phyloP scores from a whole-genome alignment of 2,113 vertebrate genomes.

The Tyrannus savana region DNA sequence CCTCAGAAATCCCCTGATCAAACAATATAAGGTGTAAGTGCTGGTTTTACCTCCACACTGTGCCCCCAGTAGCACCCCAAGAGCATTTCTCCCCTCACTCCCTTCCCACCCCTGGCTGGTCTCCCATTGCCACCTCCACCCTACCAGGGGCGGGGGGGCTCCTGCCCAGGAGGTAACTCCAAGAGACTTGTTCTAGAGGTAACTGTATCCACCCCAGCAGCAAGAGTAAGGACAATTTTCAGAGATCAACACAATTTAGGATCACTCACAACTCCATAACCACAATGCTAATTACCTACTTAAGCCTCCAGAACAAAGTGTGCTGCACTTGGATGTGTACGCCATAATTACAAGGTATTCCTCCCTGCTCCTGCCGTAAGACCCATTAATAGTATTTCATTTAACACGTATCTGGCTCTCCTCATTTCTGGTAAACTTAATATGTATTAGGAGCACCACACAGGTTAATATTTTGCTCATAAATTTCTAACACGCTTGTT shows the following conservation, averaged over 20 bases:
- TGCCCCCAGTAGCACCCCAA: not conserved
- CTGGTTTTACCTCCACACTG: not conserved
- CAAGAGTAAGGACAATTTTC: not conserved
- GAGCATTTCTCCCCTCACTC: accelerated
- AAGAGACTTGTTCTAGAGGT: not conserved
- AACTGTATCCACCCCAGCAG: not conserved
- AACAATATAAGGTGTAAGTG: not conserved
- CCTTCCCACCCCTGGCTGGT: not conserved
- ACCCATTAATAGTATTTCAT: slow-evolving; percentile 26
- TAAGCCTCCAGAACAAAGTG: slow-evolving; percentile 74
- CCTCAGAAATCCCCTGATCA: not conserved
- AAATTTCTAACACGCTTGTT: not conserved
- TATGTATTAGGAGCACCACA: not conserved
- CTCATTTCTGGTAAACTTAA: slow-evolving; percentile 31
- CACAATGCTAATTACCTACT: slow-evolving; percentile 63
- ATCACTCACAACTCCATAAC: slow-evolving; percentile 29
- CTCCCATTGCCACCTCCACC: not conserved
- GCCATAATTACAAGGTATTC: slow-evolving; percentile 53
- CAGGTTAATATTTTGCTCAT: not conserved
- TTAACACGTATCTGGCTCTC: not conserved
- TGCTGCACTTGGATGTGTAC: slow-evolving; percentile 21
- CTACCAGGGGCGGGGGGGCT: accelerated
- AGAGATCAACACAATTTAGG: not conserved
- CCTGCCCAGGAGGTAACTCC: not conserved
- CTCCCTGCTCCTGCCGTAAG: not conserved